Evolutionary conservation across 2,888 invertebrate genomes (phyloP), one percentile per base, ranked within the genome.

Genomic region (Tenthredo livida): DNA sequence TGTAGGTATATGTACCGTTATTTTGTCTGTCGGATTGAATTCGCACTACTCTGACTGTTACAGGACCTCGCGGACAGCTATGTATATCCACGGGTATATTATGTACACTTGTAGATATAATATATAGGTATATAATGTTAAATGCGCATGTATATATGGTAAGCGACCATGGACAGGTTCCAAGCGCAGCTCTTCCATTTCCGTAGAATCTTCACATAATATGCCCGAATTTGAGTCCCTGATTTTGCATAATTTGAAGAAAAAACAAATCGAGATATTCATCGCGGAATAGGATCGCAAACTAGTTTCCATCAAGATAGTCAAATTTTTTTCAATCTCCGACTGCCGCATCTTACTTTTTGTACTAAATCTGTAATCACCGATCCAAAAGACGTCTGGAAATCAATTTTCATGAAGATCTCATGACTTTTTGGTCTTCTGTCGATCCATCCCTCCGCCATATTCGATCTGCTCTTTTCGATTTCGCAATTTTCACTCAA

Each of bases 21-120:
- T 73, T 73, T 21, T 5, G 72, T 73, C 72, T 73, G 72, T 37
- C 72, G 72, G 72, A 73, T 73, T 73, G 72, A 73, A 73, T 43
- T 73, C 72, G 72, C 43, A n/a, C 40, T 73, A n/a, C 21, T 73
- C 72, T 43, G 72, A 40, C 37, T 73, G 33, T 9, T 21, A 43
- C 72, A 43, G 72, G 72, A 73, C 40, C 67, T 21, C 21, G 43
- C 21, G 43, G 43, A 40, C 43, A 10, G 10, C 29, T 67, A 25
- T 12, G 37, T 33, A 61, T 61, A 61, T 29, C 61, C 21, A 61
- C 6, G 12, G 54, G 21, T 61, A 61, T 29, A 29, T 33, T 33
- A 33, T 67, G 33, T 67, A 67, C 29, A 67, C 67, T 4, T 12
- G 67, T 67, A 17, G 21, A 1, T 25, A 33, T 67, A 33, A 67